Percentiles rank a stretch among this genome's conserved stretches.
Evolutionary conservation across 2,888 invertebrate species (phyloP).

Genomic region (Lithosia quadra): DNA sequence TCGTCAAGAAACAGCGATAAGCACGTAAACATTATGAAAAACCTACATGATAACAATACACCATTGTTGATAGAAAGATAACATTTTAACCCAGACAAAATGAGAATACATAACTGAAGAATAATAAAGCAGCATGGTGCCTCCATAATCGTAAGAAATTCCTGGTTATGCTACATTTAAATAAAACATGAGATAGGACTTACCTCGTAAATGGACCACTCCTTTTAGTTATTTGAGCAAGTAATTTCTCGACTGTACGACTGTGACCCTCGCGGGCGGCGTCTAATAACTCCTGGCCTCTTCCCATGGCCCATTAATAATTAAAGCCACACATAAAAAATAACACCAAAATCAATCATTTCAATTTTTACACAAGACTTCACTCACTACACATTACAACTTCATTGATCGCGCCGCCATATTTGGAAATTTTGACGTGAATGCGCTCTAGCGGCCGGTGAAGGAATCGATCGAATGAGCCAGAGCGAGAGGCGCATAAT

Average conservation of each 20-base stretch:
- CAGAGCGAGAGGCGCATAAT: slow-evolving; percentile 16
- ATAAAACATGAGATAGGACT: slow-evolving; percentile 76
- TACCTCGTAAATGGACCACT: slow-evolving; percentile 97
- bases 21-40: slow-evolving; percentile 69
- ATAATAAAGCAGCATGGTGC: neutral
- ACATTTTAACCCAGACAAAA: slow-evolving; percentile 31
- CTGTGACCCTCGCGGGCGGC: slow-evolving; percentile 97
- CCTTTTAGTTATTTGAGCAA: slow-evolving; percentile 95
- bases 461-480: slow-evolving; percentile 71
- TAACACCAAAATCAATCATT: slow-evolving; percentile 80
- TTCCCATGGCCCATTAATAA: slow-evolving; percentile 92
- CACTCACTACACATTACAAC: slow-evolving; percentile 85
- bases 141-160: neutral
- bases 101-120: slow-evolving; percentile 9
- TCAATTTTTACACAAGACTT: slow-evolving; percentile 83
- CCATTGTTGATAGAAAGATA: slow-evolving; percentile 63
- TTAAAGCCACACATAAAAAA: slow-evolving; percentile 79
- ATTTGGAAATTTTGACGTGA: slow-evolving; percentile 83
- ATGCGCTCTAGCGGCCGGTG: slow-evolving; percentile 82
- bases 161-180: slow-evolving; percentile 27
- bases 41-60: slow-evolving; percentile 57
- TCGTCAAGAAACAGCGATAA: slow-evolving; percentile 49
- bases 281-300: slow-evolving; percentile 98
- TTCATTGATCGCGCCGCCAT: slow-evolving; percentile 94
- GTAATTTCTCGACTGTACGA: slow-evolving; percentile 95